Percentiles rank a stretch among this genome's conserved stretches.
Evolutionary conservation across 2,113 vertebrate genomes (phyloP).

Genomic region (Triplophysa siluroides): DNA sequence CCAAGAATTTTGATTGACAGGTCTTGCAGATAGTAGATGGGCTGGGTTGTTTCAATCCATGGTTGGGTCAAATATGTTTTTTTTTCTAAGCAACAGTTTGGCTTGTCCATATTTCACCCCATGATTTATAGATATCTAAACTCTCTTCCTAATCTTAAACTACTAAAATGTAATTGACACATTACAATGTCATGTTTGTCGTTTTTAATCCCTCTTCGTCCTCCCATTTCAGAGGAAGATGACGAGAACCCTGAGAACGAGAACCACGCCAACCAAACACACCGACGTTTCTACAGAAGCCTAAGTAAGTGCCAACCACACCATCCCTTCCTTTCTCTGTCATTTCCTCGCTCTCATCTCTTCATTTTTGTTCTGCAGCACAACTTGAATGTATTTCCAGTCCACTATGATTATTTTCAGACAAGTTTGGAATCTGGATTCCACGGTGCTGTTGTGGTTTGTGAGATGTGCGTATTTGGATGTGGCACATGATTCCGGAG

Average conservation of each 20-base stretch:
- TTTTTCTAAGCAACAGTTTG: too few species aligned
- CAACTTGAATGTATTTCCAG: constrained; percentile 42
- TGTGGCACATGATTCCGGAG: background rate
- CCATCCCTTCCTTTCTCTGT: constrained; percentile 37
- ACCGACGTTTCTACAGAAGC: constrained; percentile 49
- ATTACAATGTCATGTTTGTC: background rate
- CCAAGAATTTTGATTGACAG: too few species aligned
- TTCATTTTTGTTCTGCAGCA: constrained; percentile 1
- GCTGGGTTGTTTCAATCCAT: too few species aligned
- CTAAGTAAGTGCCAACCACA: constrained; percentile 36
- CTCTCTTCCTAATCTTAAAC: background rate
- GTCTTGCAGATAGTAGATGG: too few species aligned
- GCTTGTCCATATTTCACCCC: too few species aligned
- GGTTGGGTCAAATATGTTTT: too few species aligned
- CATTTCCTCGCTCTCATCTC: background rate
- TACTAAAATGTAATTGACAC: background rate
- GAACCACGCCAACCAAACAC: constrained; percentile 43
- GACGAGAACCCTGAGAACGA: constrained; percentile 38
- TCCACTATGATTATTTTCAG: constrained; percentile 54
- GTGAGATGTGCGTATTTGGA: constrained; percentile 24
- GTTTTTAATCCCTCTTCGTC: background rate
- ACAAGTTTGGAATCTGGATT: constrained; percentile 40
- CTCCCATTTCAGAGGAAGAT: constrained; percentile 48
- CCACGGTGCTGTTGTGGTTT: constrained; percentile 32
- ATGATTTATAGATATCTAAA: too few species aligned